These are phyloP conservation scores for Spatulosminthurus flaviceps DNA, from an alignment of 2,888 invertebrate genomes.

Conservation along the genomic window DNA sequence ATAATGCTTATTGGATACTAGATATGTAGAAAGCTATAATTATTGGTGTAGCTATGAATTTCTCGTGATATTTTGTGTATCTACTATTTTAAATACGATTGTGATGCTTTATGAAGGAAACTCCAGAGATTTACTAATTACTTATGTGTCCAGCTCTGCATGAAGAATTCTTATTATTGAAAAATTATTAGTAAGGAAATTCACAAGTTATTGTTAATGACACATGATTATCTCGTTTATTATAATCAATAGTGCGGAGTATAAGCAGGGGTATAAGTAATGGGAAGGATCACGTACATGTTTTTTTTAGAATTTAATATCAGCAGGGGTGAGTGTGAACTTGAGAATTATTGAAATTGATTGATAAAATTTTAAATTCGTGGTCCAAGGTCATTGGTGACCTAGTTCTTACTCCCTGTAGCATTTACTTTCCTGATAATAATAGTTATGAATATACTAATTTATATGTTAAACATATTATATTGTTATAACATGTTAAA, in stretches of 20 bases:
- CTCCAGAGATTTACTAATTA: slow-evolving; percentile 1
- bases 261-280: no score
- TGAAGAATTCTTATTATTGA: not conserved
- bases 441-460: no score
- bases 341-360: slow-evolving; percentile 1
- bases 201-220: not conserved
- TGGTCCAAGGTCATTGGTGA: slow-evolving; percentile 3
- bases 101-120: not conserved
- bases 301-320: no score
- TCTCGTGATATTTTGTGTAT: no score
- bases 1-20: no score
- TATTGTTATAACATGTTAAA: no score
- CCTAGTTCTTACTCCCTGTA: not conserved
- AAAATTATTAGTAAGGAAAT: not conserved
- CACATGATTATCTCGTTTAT: not conserved
- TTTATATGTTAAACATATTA: no score
- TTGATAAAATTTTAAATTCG: slow-evolving; percentile 3
- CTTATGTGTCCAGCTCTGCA: not conserved
- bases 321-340: not conserved
- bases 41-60: no score
- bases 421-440: no score
- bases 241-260: not conserved
- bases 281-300: no score
- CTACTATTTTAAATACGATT: no score
- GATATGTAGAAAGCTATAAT: no score